Base-by-base conservation (phyloP, 2,888 invertebrate species). In the Entomobrya multifasciata region DNA sequence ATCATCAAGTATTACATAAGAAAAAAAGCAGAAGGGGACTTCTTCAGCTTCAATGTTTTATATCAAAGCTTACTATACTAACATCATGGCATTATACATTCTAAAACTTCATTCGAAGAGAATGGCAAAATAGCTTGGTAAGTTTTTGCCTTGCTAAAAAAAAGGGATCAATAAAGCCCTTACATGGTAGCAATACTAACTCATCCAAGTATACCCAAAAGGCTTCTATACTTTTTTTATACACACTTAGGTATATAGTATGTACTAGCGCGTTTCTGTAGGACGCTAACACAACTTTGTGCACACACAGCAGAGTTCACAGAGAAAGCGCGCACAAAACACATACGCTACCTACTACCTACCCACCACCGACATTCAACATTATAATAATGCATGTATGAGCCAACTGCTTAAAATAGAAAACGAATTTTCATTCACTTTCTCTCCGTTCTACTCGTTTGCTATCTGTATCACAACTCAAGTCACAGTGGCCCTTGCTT, bases 161-260 rank as follows among this genome's bases (percentile, higher is more conserved):
- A 52, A 78, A 67, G 27, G 55, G 80, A 80, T 80, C 80, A 80
- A 80, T 80, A 80, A 67, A 80, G 60, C 22, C 72, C 80, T 80
- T 70, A n/a, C n/a, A n/a, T n/a, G n/a, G n/a, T n/a, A n/a, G n/a
- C n/a, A 70, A 36, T 36, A 36, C 36, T 70, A 80, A 25, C 70
- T 80, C 70, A 55, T 70, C 67, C 22, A 47, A 27, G 25, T 25
- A 60, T 15, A 10, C 17, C 65, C 65, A 17, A n/a, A 13, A 17
- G 52, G n/a, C 13, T 52, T 17, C 13, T 17, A 17, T n/a, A 30
- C n/a, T n/a, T 27, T 15, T 65, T 30, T 15, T 8, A 8, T 17
- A 65, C 15, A 15, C 17, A 36, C 41, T 47, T 44, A n/a, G 6
- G 41, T 76, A 77, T 20, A 27, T 49, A 76, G 41, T 17, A 22